Evolutionary conservation across 2,113 vertebrate species (phyloP).

Genomic region (Protobothrops mucrosquamatus): DNA sequence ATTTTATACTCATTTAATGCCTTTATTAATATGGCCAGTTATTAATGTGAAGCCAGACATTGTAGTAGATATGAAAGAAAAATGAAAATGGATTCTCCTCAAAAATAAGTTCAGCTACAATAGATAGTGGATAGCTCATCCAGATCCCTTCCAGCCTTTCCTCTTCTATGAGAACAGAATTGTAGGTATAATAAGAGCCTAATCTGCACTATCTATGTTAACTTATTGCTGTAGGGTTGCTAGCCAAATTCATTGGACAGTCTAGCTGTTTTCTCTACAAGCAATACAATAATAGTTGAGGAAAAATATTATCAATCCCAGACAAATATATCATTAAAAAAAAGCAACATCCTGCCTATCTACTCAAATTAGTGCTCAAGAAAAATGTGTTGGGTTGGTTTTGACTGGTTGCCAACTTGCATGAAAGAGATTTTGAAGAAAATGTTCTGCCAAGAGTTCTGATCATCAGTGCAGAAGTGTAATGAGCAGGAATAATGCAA

Average conservation of each 20-base stretch:
- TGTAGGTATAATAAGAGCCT: not conserved
- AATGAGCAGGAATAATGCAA: not conserved
- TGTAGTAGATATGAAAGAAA: not conserved
- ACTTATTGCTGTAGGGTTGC: not conserved
- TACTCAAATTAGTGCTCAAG: not conserved
- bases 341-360: not conserved
- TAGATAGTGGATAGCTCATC: not conserved
- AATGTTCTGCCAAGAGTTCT: not conserved
- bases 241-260: not conserved
- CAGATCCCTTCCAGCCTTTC: not conserved
- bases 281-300: not conserved
- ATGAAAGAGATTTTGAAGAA: not conserved
- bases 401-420: not conserved
- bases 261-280: not conserved
- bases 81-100: not conserved
- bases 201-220: not conserved
- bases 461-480: too few species aligned
- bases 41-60: not conserved
- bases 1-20: not conserved
- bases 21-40: not conserved
- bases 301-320: not conserved
- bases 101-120: not conserved
- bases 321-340: not conserved
- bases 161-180: not conserved
- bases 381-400: not conserved